Evolutionary conservation across 2,888 invertebrate species (phyloP), one percentile per base, ranked within the genome.

Genomic region (Bellardia pandia): DNA sequence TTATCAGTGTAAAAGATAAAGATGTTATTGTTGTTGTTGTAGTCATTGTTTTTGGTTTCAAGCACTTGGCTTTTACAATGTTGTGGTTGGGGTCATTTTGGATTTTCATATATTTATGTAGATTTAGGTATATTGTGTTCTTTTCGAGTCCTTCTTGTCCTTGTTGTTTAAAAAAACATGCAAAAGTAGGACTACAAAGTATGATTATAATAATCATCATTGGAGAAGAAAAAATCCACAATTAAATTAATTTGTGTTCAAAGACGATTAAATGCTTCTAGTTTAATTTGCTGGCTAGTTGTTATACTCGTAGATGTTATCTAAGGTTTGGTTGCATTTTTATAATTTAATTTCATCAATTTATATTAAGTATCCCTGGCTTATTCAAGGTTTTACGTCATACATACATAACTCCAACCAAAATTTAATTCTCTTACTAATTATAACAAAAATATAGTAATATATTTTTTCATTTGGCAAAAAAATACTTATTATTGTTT

Each of bases 181-280:
- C 13, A 45, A 45, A n/a, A 9, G 16, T 58, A 48, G 23, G 16
- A 45, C 37, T 58, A 13, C 11, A 3, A 33, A 23, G 9, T 6
- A 40, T 8, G 42, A 64, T 56, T 23, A 4, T 5, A 33, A 68
- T 48, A 37, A 48, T 13, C 8, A 80, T 62, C 53, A 81, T 48
- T 51, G 1, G 33, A 51, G 42, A 0, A 16, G 51, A 30, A 64
- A 69, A 23, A 66, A 60, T 42, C 45, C 48, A 51, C 51, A 79
- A 83, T 76, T 86, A 79, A 83, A 71, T 83, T 66, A 79, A 75
- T 75, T 86, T 71, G 48, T 45, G 40, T 14, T 37, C 16, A 62
- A 77, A 48, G 14, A 74, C 30, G 40, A 66, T 62, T 56, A 56
- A 62, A 48, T 2, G 13, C 45, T 16, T 14, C 2, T 64, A 2